Evolutionary conservation across 2,113 vertebrate species (phyloP).

Genomic region (Indri indri): DNA sequence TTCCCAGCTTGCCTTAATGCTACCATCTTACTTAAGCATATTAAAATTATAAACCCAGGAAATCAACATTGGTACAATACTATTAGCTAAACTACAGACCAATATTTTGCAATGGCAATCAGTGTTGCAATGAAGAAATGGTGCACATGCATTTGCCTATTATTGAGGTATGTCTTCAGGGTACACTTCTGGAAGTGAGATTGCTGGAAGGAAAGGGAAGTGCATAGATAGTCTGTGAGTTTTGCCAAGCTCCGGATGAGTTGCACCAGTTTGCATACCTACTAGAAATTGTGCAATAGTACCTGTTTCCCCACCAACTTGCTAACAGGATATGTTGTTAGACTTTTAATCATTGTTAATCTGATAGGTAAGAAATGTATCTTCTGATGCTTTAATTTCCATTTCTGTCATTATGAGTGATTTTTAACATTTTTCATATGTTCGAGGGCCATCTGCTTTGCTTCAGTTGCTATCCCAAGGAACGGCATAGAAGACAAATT

Average conservation of each 20-base stretch:
- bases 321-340: neutral
- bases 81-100: neutral
- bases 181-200: neutral
- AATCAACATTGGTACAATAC: neutral
- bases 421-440: neutral
- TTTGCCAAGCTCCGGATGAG: neutral
- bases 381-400: neutral
- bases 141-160: neutral
- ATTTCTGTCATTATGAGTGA: conserved; percentile 6
- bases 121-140: neutral
- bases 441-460: neutral
- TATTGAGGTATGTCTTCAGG: neutral
- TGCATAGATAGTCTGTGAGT: neutral
- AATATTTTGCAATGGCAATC: neutral
- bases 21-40: neutral
- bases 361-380: neutral
- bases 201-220: neutral
- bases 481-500: neutral
- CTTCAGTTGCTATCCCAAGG: neutral
- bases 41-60: neutral
- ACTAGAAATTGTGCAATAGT: neutral
- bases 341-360: neutral
- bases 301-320: neutral
- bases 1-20: neutral
- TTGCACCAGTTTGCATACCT: neutral